A percentile compares a stretch with the other conserved stretches of the same genome.
Conservation (phyloP, 2,797 vertebrate species). For the Mormyrops boulengeri region DNA sequence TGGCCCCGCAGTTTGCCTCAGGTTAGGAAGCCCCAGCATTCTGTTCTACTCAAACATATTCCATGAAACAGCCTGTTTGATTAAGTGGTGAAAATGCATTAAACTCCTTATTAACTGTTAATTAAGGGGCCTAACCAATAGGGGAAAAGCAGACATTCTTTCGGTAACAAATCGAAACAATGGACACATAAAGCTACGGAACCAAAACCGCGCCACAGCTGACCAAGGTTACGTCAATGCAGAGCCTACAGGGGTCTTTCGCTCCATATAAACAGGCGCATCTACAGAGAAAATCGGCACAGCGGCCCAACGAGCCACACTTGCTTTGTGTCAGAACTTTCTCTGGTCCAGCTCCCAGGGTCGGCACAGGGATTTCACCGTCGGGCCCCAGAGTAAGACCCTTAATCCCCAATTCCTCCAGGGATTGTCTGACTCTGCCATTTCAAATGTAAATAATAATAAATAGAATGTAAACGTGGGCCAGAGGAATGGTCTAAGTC, state of each 20-base stretch:
- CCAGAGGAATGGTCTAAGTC: not conserved
- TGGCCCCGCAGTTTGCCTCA: not conserved
- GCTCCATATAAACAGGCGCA: not conserved
- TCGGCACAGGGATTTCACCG: not conserved
- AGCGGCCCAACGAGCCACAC: not conserved
- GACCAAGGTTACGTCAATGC: not conserved
- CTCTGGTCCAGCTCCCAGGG: not conserved
- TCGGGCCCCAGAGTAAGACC: not conserved
- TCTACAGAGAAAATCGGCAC: not conserved
- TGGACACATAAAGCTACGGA: not conserved
- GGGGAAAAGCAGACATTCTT: not conserved
- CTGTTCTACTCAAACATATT: not conserved
- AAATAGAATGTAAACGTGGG: not conserved
- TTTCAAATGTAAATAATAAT: not conserved
- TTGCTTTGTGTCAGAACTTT: not conserved
- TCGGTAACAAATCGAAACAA: not conserved
- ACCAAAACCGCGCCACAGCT: not conserved
- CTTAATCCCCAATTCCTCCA: not conserved
- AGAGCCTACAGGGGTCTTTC: not conserved
- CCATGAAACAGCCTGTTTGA: not conserved
- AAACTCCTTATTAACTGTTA: not conserved
- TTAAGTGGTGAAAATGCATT: not conserved
- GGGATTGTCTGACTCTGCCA: not conserved
- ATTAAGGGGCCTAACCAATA: not conserved
- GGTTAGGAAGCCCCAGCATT: not conserved